Percentiles rank a stretch among this genome's conserved stretches.
These are phyloP conservation scores for Helostoma temminkii DNA, from an alignment of 2,797 vertebrate genomes.

Conservation along the genomic window DNA sequence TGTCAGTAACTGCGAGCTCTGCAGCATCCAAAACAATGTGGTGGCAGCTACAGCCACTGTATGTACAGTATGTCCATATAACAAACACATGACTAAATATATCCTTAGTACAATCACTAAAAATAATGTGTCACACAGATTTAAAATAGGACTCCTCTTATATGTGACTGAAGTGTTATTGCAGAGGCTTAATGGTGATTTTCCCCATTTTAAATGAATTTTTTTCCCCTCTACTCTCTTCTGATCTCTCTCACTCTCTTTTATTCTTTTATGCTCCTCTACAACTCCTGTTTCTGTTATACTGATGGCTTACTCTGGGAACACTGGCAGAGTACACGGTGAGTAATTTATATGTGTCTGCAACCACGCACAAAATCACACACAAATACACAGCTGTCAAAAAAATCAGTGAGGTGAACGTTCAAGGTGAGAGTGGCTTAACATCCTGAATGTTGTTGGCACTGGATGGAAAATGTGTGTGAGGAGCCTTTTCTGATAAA, in stretches of 20 bases:
- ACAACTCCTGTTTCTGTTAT: slow-evolving; percentile 22
- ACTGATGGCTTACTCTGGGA: slow-evolving; percentile 45
- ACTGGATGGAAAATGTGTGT: not conserved
- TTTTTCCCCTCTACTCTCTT: slow-evolving; percentile 13
- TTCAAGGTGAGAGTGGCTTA: not conserved
- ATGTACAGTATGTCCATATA: not conserved
- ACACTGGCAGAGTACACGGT: slow-evolving; percentile 79
- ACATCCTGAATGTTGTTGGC: not conserved
- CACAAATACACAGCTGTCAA: slow-evolving; percentile 2
- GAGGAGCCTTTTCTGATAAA: not conserved
- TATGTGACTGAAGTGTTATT: slow-evolving; percentile 25
- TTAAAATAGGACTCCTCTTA: not conserved
- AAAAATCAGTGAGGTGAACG: not conserved
- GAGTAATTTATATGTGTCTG: slow-evolving; percentile 52
- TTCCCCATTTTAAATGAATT: slow-evolving; percentile 35
- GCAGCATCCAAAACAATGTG: not conserved
- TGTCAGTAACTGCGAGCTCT: not conserved
- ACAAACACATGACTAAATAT: slow-evolving; percentile 6
- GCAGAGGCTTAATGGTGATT: slow-evolving; percentile 28
- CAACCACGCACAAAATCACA: slow-evolving; percentile 5
- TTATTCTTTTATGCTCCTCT: slow-evolving; percentile 47
- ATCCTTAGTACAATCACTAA: not conserved
- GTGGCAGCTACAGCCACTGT: not conserved
- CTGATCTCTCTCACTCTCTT: slow-evolving; percentile 30
- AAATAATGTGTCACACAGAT: slow-evolving; percentile 22